These are phyloP conservation scores for Tetragnatha versicolor DNA, from an alignment of 1,140 invertebrate genomes.

Conservation along the genomic window DNA sequence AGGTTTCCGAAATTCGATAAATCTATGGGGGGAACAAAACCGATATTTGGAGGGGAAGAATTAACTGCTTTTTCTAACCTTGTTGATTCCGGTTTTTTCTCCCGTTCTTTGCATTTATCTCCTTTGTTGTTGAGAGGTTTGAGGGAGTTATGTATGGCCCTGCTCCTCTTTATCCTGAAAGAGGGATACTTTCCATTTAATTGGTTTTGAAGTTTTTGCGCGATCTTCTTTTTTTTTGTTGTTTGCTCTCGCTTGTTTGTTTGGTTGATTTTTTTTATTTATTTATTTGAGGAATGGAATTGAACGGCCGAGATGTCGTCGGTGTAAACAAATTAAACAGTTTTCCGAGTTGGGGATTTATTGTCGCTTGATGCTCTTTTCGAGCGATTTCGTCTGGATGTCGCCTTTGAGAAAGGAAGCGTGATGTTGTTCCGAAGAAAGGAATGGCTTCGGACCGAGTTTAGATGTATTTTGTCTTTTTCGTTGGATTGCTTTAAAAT, in stretches of 20 bases:
- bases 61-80: constrained; percentile 32
- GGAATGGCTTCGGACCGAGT: too few species aligned
- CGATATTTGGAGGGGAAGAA: constrained; percentile 46
- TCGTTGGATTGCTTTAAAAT: too few species aligned
- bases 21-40: constrained; percentile 47
- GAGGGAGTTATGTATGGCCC: constrained; percentile 1
- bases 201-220: constrained; percentile 46
- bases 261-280: not conserved
- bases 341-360: not conserved
- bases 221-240: constrained; percentile 18
- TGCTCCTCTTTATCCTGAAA: not conserved
- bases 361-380: not conserved
- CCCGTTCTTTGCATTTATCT: not conserved
- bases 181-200: constrained; percentile 25
- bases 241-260: constrained; percentile 14
- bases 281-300: constrained; percentile 14
- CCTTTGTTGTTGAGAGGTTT: not conserved
- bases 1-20: constrained; percentile 46
- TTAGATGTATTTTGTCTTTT: too few species aligned
- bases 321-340: constrained; percentile 43
- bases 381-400: not conserved
- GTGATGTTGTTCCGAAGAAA: not conserved
- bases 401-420: not conserved
- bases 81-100: not conserved
- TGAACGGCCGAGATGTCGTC: constrained; percentile 1